Percentiles rank a stretch among this genome's conserved stretches.
These are phyloP conservation scores for Salpingus planirostris DNA, from an alignment of 2,888 invertebrate genomes.

Conservation along the genomic window DNA sequence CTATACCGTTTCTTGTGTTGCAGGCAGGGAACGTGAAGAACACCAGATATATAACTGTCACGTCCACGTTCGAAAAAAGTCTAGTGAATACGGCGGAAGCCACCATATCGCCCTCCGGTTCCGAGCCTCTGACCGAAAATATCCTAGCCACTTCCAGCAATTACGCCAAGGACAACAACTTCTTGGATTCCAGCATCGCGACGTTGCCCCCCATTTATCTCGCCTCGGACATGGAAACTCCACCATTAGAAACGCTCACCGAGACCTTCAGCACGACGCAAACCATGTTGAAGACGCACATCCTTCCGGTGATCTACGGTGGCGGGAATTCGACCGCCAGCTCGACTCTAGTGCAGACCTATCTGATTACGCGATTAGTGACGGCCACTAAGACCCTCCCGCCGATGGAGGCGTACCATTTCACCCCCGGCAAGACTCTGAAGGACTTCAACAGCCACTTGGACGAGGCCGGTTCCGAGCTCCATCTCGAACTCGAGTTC, in stretches of 20 bases:
- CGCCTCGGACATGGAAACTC: constrained; percentile 70
- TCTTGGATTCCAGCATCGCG: constrained; percentile 69
- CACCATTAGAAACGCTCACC: constrained; percentile 78
- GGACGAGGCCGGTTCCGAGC: constrained; percentile 81
- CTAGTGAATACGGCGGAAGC: constrained; percentile 53
- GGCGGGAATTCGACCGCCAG: constrained; percentile 64
- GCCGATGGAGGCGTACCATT: constrained; percentile 79
- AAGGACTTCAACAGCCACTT: constrained; percentile 83
- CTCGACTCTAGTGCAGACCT: constrained; percentile 81
- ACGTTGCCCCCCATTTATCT: constrained; percentile 74
- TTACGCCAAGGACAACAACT: constrained; percentile 58
- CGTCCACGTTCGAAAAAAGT: constrained; percentile 75
- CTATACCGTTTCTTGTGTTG: too few species aligned
- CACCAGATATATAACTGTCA: constrained; percentile 80
- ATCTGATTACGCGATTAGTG: constrained; percentile 75
- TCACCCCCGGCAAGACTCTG: constrained; percentile 74
- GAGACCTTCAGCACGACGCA: constrained; percentile 90
- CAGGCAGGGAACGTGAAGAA: constrained; percentile 81
- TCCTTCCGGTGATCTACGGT: constrained; percentile 71
- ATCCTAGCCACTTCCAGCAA: constrained; percentile 70
- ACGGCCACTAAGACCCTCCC: constrained; percentile 86
- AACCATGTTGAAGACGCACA: constrained; percentile 78
- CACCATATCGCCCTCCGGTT: constrained; percentile 48
- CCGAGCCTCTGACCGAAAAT: constrained; percentile 79
- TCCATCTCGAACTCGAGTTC: constrained; percentile 78